Evolutionary conservation across 2,888 invertebrate genomes (phyloP).

Genomic region (Pterobdella sp.): DNA sequence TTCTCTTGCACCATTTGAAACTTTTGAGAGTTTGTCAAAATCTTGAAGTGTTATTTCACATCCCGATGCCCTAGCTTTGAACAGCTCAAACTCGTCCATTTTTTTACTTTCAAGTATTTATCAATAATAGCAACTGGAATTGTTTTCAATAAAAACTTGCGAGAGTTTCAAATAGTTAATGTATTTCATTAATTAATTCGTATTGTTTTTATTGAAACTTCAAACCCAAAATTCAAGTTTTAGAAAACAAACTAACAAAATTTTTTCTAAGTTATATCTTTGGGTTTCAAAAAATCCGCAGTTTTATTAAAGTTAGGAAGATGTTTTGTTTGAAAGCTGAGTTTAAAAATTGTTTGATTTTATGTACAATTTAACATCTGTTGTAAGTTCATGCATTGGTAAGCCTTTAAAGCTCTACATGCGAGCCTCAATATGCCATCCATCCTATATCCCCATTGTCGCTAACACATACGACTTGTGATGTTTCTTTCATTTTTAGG

Average conservation of each 20-base stretch:
- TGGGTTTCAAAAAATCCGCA: too few relatives aligned
- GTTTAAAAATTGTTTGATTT: too few relatives aligned
- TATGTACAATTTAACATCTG: background rate
- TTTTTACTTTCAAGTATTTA: too few relatives aligned
- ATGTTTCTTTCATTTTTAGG: too few relatives aligned
- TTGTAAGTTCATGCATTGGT: background rate
- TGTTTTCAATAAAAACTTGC: background rate
- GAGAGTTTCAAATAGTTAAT: background rate
- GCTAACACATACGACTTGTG: background rate
- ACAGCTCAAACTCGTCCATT: slow-evolving; percentile 31
- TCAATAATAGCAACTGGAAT: too few relatives aligned
- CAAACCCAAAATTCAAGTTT: too few relatives aligned
- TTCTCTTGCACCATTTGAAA: background rate
- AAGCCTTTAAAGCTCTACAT: background rate
- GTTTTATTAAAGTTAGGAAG: too few relatives aligned
- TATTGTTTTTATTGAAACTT: background rate
- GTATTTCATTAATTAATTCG: background rate
- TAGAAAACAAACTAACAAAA: too few relatives aligned
- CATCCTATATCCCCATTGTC: background rate
- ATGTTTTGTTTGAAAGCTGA: too few relatives aligned
- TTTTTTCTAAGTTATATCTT: too few relatives aligned
- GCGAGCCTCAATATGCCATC: background rate
- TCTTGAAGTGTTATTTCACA: slow-evolving; percentile 21
- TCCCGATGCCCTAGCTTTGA: slow-evolving; percentile 28
- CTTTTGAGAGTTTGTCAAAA: background rate